Evolutionary conservation across 2,888 invertebrate species (phyloP), one percentile per base, ranked within the genome.

Genomic region (Scaptodrosophila latifasciaeformis): DNA sequence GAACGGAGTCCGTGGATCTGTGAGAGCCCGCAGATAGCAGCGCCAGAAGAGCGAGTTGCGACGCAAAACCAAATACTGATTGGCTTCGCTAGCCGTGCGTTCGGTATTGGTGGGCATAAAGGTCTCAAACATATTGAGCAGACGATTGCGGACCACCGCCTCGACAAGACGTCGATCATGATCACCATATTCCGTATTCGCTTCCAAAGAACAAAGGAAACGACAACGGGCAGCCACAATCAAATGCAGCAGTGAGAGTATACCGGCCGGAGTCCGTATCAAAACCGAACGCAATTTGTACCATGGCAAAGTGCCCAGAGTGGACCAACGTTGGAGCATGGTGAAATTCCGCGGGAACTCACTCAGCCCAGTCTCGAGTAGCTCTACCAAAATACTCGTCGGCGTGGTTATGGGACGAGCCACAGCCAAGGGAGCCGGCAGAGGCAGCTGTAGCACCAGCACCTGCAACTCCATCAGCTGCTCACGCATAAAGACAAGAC

Each of bases 301-400:
- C 86, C 88, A 89, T 0, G 89, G 88, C 47, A 87, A 77, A 0
- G 86, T 86, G 19, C 83, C 70, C 2, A 86, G 78, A 45, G 80
- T 86, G 29, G 86, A 84, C 72, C 81, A 86, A 62, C 83, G 85
- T 27, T 89, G 87, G 19, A 91, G 80, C 6, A 91, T 75, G 54
- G 87, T 87, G 46, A 90, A 84, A 83, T 92, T 92, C 56, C 90
- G 88, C 0, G 91, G 90, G 80, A 88, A 91, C 24, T 85, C 85
- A 5, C 81, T 69, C 1, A 90, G 75, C 0, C 87, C 88, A 21
- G 81, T 34, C 75, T 69, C 24, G 15, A 89, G 67, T 2, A 87
- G 63, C n/a, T 82, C 78, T 1, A 48, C 15, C 12, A 74, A 17
- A 7, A 3, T 5, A n/a, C 31, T 17, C 19, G 1, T 12, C 9